Conservation (phyloP, 2,797 vertebrate genomes). For the Smutsia gigantea region DNA sequence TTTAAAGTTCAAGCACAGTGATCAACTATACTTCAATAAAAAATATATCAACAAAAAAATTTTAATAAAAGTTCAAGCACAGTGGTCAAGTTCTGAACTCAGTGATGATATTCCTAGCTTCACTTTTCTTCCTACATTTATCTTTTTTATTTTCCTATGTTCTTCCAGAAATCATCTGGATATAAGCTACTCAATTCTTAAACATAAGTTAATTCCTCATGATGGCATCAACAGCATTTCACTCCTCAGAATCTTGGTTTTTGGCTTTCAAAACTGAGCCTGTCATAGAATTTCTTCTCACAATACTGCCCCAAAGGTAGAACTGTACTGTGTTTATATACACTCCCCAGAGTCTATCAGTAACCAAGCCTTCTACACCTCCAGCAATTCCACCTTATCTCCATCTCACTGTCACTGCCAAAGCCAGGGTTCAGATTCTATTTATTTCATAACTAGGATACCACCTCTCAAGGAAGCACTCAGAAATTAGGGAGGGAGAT, state of each 20-base stretch:
- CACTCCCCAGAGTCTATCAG: neutral
- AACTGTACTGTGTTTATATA: neutral
- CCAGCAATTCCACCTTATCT: neutral
- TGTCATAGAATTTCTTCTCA: neutral
- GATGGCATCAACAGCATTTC: neutral
- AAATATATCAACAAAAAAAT: too few species aligned
- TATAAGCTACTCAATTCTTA: conserved; percentile 5
- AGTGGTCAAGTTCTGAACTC: neutral
- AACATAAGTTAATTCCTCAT: neutral
- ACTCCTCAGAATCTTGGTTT: neutral
- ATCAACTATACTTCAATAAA: neutral
- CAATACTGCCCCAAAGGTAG: neutral
- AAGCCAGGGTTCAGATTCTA: neutral
- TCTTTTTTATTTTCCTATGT: conserved; percentile 17
- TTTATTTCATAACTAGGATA: neutral
- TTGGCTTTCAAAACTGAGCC: conserved; percentile 29
- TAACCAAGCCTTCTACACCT: neutral
- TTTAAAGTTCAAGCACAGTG: conserved; percentile 29
- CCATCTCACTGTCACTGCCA: neutral
- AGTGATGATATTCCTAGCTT: neutral
- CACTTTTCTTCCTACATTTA: neutral
- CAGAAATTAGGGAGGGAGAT: neutral
- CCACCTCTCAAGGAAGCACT: neutral
- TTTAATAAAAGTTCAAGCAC: neutral
- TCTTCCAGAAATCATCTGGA: conserved; percentile 34